Percentiles rank a stretch among this genome's conserved stretches.
Evolutionary conservation across 2,888 invertebrate genomes (phyloP).

Genomic region (Cheilosia grossa): DNA sequence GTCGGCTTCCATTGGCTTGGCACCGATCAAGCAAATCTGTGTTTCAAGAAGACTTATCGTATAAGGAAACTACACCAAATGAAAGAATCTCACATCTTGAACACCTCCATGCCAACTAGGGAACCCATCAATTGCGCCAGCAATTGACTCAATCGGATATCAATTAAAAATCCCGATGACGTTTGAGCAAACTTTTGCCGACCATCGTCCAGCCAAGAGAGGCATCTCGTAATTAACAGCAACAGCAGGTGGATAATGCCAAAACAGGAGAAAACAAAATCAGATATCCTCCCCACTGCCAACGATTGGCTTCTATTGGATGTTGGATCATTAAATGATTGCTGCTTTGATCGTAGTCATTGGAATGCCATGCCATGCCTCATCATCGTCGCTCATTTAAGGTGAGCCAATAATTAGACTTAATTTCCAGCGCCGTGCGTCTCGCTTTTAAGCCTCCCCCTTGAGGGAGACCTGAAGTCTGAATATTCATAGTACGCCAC

Average conservation of each 20-base stretch:
- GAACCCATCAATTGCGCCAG: constrained; percentile 50
- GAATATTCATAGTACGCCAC: constrained; percentile 69
- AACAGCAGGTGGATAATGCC: constrained; percentile 41
- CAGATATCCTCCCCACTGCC: constrained; percentile 12
- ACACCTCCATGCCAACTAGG: constrained; percentile 58
- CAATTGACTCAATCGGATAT: constrained; percentile 60
- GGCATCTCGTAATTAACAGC: constrained; percentile 65
- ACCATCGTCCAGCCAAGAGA: constrained; percentile 14
- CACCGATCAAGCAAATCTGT: too few relatives aligned
- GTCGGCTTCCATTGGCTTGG: too few relatives aligned
- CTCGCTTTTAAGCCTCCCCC: constrained; percentile 12
- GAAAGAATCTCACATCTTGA: constrained; percentile 40
- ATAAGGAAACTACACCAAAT: not conserved
- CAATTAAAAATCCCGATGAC: constrained; percentile 65
- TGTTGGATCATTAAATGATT: constrained; percentile 65
- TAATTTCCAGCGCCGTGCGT: constrained; percentile 60
- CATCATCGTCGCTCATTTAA: constrained; percentile 63
- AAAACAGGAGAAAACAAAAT: constrained; percentile 41
- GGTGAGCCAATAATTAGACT: constrained; percentile 72
- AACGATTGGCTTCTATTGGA: constrained; percentile 35
- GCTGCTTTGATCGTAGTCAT: constrained; percentile 59
- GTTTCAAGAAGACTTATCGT: not conserved
- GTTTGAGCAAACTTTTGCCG: constrained; percentile 43
- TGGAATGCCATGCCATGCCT: constrained; percentile 68
- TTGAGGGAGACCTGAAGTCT: constrained; percentile 28